Conservation (phyloP, 2,888 invertebrate species). For the Taphrorychus bicolor region DNA sequence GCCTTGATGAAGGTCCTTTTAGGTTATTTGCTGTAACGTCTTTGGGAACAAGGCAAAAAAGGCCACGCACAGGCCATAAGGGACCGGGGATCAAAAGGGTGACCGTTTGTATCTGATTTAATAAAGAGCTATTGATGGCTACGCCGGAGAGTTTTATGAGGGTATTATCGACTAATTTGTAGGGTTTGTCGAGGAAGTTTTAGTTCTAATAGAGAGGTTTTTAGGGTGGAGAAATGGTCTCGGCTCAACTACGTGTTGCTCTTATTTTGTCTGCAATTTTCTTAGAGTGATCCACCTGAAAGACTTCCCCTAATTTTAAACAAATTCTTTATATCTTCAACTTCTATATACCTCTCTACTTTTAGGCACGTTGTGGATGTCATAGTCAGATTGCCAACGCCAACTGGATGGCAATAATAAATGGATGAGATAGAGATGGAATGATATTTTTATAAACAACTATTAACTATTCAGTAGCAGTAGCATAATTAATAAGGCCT, state of each 20-base stretch:
- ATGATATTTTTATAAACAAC: too few relatives aligned
- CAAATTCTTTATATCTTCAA: too few relatives aligned
- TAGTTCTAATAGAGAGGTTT: not conserved
- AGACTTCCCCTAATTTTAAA: too few relatives aligned
- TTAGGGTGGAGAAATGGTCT: not conserved
- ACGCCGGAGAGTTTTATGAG: constrained; percentile 15
- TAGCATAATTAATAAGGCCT: too few relatives aligned
- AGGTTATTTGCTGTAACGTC: constrained; percentile 1
- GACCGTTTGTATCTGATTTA: constrained; percentile 25
- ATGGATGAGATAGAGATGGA: too few relatives aligned
- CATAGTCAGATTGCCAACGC: too few relatives aligned
- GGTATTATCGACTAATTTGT: constrained; percentile 12
- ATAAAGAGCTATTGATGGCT: constrained; percentile 9
- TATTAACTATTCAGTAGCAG: too few relatives aligned
- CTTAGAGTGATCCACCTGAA: too few relatives aligned
- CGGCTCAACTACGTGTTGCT: too few relatives aligned
- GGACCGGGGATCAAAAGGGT: constrained; percentile 9
- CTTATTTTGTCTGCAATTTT: not conserved
- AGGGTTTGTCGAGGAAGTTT: not conserved
- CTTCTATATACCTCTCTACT: too few relatives aligned
- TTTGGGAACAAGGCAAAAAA: not conserved
- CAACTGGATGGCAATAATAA: too few relatives aligned
- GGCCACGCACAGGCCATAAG: constrained; percentile 10
- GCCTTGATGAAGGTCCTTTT: not conserved
- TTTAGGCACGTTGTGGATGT: too few relatives aligned